Percentiles rank a stretch among this genome's conserved stretches.
Conservation (phyloP, 1,140 invertebrate species). For the Drosophila mojavensis region DNA sequence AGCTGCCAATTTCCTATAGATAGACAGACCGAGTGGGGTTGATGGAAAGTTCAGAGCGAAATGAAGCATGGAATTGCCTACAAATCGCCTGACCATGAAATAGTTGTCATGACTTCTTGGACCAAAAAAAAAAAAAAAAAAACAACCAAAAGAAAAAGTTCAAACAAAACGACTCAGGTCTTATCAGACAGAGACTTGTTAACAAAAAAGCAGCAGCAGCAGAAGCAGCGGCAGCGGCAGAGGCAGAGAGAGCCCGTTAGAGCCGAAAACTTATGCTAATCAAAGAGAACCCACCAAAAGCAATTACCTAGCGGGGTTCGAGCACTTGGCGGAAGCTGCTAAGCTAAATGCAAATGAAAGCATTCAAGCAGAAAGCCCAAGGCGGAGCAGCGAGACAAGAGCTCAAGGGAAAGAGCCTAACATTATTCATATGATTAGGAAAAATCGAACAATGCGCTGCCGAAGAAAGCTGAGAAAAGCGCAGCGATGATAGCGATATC, state of each 20-base stretch:
- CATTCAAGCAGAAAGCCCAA: conserved; percentile 69
- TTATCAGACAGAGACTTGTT: conserved; percentile 8
- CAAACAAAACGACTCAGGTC: conserved; percentile 1
- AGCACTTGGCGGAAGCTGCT: conserved; percentile 56
- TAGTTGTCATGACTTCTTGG: conserved; percentile 13
- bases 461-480: conserved; percentile 48
- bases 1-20: conserved; percentile 22
- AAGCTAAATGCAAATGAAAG: conserved; percentile 79
- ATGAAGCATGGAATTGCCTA: conserved; percentile 27
- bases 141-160: no score
- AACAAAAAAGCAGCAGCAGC: neutral
- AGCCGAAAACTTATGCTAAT: conserved; percentile 21
- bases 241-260: conserved; percentile 19
- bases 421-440: conserved; percentile 78
- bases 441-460: conserved; percentile 74
- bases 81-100: conserved; percentile 45
- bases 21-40: conserved; percentile 17
- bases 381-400: conserved; percentile 20
- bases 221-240: no score
- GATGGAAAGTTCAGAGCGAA: conserved; percentile 31
- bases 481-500: neutral
- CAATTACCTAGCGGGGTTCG: conserved; percentile 41
- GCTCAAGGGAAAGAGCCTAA: conserved; percentile 25
- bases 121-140: neutral
- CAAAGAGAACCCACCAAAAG: conserved; percentile 14